Percentiles rank a stretch among this genome's conserved stretches.
These are phyloP conservation scores for Pristionchus maxplancki DNA, from an alignment of 2,888 invertebrate species.

Conservation along the genomic window DNA sequence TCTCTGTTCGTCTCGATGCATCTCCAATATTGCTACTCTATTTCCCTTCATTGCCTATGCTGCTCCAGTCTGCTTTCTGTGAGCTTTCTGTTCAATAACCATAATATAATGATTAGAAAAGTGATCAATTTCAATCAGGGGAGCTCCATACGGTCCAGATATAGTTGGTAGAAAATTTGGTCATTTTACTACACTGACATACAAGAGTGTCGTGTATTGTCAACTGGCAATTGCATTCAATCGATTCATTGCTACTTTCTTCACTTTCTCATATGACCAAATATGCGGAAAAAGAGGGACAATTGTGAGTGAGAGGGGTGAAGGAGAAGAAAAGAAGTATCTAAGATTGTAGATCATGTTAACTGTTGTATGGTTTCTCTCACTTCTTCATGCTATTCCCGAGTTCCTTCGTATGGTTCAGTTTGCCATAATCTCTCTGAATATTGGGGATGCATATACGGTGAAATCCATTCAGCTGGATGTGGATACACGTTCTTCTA, in stretches of 20 bases:
- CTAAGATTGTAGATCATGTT: slow-evolving; percentile 22
- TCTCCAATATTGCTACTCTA: slow-evolving; percentile 29
- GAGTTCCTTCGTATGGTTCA: slow-evolving; percentile 6
- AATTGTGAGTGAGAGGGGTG: neutral
- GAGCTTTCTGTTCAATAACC: too few species aligned
- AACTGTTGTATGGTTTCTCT: neutral
- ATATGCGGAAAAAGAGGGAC: slow-evolving; percentile 12
- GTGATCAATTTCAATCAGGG: neutral
- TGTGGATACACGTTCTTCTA: slow-evolving; percentile 35
- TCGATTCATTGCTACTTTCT: slow-evolving; percentile 24
- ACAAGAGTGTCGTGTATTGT: slow-evolving; percentile 34
- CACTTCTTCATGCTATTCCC: neutral
- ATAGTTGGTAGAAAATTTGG: slow-evolving; percentile 28
- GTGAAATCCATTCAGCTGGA: neutral
- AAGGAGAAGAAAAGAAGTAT: too few species aligned
- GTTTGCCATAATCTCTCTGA: neutral
- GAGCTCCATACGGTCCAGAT: slow-evolving; percentile 8
- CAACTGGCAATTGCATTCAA: slow-evolving; percentile 41
- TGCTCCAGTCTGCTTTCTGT: slow-evolving; percentile 29
- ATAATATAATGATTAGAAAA: neutral
- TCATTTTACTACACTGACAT: slow-evolving; percentile 15
- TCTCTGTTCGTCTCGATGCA: slow-evolving; percentile 18
- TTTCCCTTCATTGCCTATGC: slow-evolving; percentile 12
- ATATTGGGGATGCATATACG: neutral
- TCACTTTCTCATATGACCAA: slow-evolving; percentile 2